Conservation (phyloP, 2,888 invertebrate species). For the Harpalus rubripes region DNA sequence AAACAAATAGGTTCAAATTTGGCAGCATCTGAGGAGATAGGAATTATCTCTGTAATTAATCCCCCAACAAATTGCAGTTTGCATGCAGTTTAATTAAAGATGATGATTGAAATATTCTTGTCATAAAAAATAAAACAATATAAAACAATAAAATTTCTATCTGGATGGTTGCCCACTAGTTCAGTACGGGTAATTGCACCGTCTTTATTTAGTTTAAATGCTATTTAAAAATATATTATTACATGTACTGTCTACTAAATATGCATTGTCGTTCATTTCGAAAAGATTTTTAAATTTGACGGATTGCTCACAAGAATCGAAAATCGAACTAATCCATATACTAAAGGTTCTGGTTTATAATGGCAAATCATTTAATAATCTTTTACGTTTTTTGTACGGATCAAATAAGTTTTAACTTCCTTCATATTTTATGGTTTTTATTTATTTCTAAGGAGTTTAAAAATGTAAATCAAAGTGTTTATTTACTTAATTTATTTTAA, state of each 20-base stretch:
- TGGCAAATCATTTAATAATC: no score
- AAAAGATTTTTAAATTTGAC: no score
- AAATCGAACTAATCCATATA: no score
- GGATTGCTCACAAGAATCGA: no score
- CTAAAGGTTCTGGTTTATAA: no score
- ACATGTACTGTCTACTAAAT: not conserved
- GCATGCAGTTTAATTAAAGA: not conserved
- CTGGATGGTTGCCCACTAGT: not conserved
- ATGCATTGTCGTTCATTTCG: no score
- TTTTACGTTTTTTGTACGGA: no score
- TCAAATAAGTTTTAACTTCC: no score
- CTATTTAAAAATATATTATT: not conserved
- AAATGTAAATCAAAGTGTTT: no score
- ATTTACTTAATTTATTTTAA: no score
- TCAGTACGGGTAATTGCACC: not conserved
- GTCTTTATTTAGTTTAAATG: not conserved
- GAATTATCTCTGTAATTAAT: conserved; percentile 3
- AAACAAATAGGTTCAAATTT: not conserved
- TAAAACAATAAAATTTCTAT: not conserved
- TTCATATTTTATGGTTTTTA: no score
- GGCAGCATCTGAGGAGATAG: not conserved
- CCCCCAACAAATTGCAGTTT: not conserved
- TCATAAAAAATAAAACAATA: conserved; percentile 1
- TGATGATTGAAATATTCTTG: not conserved
- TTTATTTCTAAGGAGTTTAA: no score